Evolutionary conservation across 2,113 vertebrate genomes (phyloP), one percentile per base, ranked within the genome.

Genomic region (Mustelus asterias): DNA sequence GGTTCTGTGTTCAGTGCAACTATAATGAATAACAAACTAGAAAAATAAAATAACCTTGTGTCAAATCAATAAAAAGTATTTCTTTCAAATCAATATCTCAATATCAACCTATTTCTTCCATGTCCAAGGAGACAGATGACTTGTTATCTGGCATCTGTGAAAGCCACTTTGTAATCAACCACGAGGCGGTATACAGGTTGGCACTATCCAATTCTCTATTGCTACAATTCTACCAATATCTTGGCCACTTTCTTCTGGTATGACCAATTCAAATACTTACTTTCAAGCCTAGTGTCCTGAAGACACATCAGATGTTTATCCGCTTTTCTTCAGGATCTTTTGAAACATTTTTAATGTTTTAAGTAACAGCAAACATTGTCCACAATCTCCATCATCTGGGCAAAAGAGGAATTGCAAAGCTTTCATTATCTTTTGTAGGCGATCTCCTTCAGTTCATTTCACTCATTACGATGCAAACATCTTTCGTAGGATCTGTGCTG

Each of bases 331-430:
- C 88, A 44, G 16, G 80, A 41, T 13, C 13, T 33, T 54, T 29
- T 63, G 86, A 29, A 60, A 29, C 22, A 22, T 20, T 41, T 94
- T 24, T 33, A 26, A 26, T 20, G 41, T 94, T 54, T 11, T 24
- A 94, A 41, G 37, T 69, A 70, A 41, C 33, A 67, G 65, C 63
- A 94, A 94, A 18, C 6, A 94, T 44, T 94, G 37, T 26, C 65
- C n/a, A 37, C 63, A 94, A 94, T 94, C 90, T n/a, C 90, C 90
- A 65, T 93, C 60, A 65, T 67, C 54, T 93, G 60, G 65, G 22
- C 92, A 94, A 94, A 94, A 94, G 65, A 83, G 80, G 80, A 41
- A 94, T 94, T 94, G 26, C 92, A 94, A 94, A 70, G 9, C 65
- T 70, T 94, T 24, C 41, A 44, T 44, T 29, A 69, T 67, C 65